Conservation (phyloP, 2,797 vertebrate genomes). For the Merluccius polli region DNA sequence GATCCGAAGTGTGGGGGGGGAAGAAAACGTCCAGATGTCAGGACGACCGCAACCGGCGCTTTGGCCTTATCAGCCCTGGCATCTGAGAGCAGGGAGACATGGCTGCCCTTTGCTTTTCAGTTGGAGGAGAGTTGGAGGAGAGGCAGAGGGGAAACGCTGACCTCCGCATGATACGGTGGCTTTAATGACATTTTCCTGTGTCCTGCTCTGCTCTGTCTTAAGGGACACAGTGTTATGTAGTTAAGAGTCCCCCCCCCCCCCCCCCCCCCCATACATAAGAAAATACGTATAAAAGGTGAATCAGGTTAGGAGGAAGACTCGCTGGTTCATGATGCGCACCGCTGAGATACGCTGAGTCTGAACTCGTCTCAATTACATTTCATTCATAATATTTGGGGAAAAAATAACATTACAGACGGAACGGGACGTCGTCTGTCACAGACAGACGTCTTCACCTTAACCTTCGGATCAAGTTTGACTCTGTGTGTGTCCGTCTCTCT, state of each 20-base stretch:
- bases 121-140: constrained; percentile 12
- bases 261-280: neutral
- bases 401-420: neutral
- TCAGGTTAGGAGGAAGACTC: constrained; percentile 20
- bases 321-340: constrained; percentile 8
- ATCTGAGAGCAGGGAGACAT: constrained; percentile 25
- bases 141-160: constrained; percentile 11
- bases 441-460: neutral
- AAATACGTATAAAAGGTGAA: constrained; percentile 20
- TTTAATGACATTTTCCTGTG: constrained; percentile 23
- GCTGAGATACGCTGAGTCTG: neutral
- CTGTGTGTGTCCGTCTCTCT: neutral
- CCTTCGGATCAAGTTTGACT: neutral
- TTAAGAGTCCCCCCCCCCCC: neutral
- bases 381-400: constrained; percentile 15
- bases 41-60: neutral
- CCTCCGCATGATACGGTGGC: constrained; percentile 16
- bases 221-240: constrained; percentile 7
- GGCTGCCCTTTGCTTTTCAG: constrained; percentile 36
- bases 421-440: neutral
- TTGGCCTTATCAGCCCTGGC: constrained; percentile 20
- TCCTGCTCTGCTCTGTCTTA: constrained; percentile 2
- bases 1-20: neutral
- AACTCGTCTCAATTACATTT: constrained; percentile 23
- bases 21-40: neutral